Conservation (phyloP, 2,888 invertebrate genomes). For the Bellardia bayeri region DNA sequence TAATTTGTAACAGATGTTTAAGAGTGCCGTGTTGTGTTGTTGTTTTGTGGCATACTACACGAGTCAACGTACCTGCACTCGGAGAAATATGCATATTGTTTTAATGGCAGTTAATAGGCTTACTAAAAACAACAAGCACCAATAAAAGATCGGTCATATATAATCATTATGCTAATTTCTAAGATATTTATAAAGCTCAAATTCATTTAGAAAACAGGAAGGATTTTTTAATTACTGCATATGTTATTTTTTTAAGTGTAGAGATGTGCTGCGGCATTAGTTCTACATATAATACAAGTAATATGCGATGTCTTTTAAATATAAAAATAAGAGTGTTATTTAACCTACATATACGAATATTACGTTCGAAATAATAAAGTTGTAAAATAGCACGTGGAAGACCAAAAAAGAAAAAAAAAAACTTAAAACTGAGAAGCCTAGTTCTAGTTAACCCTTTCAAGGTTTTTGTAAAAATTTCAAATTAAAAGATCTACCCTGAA, state of each 20-base stretch:
- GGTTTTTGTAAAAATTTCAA: slow-evolving; percentile 32
- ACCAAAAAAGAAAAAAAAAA: slow-evolving; percentile 8
- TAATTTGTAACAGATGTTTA: slow-evolving; percentile 71
- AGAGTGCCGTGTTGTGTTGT: slow-evolving; percentile 1
- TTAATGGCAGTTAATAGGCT: too few relatives aligned
- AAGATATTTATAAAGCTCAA: too few relatives aligned
- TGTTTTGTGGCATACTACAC: slow-evolving; percentile 19
- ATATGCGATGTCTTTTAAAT: slow-evolving; percentile 37
- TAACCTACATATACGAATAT: not conserved
- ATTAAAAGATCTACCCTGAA: not conserved
- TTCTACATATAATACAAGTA: slow-evolving; percentile 18
- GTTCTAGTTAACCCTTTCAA: slow-evolving; percentile 43
- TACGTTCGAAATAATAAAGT: slow-evolving; percentile 36
- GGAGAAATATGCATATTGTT: slow-evolving; percentile 5
- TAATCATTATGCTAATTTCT: too few relatives aligned
- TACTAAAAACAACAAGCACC: too few relatives aligned
- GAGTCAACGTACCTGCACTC: slow-evolving; percentile 23
- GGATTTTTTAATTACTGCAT: too few relatives aligned
- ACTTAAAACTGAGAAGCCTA: slow-evolving; percentile 32
- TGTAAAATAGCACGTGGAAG: slow-evolving; percentile 8
- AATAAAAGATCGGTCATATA: too few relatives aligned
- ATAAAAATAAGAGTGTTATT: not conserved
- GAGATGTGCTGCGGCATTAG: slow-evolving; percentile 37
- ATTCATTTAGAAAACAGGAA: too few relatives aligned
- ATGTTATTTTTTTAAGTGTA: slow-evolving; percentile 23